These are phyloP conservation scores for Hyperoplus immaculatus DNA, from an alignment of 2,797 vertebrate genomes.

Conservation along the genomic window DNA sequence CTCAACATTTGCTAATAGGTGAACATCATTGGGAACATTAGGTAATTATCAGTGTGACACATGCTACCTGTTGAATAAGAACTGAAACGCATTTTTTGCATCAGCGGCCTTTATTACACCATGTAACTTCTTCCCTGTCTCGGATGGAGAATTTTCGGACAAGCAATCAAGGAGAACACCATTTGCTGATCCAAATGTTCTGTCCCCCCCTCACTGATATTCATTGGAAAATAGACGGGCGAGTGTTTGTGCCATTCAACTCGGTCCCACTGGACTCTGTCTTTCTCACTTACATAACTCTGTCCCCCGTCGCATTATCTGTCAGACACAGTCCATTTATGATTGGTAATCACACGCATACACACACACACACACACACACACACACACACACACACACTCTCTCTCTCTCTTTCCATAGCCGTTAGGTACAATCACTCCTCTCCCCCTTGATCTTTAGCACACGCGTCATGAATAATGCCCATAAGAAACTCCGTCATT, in stretches of 20 bases:
- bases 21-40: constrained; percentile 36
- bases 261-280: constrained; percentile 50
- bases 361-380: not conserved
- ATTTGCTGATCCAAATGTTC: constrained; percentile 6
- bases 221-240: constrained; percentile 36
- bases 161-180: constrained; percentile 31
- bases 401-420: not conserved
- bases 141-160: constrained; percentile 9
- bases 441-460: constrained; percentile 44
- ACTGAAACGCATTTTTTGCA: not conserved
- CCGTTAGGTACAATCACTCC: not conserved
- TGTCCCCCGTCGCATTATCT: constrained; percentile 50
- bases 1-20: constrained; percentile 35
- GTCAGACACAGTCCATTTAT: constrained; percentile 51
- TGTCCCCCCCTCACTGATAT: constrained; percentile 32
- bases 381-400: not conserved
- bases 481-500: constrained; percentile 10
- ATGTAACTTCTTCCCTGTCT: not conserved
- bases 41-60: constrained; percentile 32
- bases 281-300: constrained; percentile 59
- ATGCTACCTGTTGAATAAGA: constrained; percentile 30
- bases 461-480: constrained; percentile 33
- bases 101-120: not conserved
- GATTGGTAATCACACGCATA: constrained; percentile 31
- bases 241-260: constrained; percentile 35